Conservation (phyloP, 2,797 vertebrate species). For the Eremophila alpestris region DNA sequence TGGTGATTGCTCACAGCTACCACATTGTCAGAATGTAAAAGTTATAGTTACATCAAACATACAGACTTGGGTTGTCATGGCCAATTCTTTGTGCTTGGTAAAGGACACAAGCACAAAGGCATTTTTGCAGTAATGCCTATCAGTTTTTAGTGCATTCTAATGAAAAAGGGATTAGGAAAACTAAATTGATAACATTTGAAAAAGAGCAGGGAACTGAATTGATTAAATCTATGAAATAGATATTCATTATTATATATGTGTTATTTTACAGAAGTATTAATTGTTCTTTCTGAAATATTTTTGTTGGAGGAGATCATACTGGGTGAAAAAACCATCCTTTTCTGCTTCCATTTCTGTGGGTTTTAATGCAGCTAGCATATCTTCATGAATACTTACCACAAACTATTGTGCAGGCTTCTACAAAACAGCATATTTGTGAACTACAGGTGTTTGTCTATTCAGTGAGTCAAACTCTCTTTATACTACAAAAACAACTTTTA, state of each 20-base stretch:
- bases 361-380: not conserved
- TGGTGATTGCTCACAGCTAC: conserved; percentile 34
- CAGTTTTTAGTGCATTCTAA: not conserved
- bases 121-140: conserved; percentile 36
- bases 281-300: not conserved
- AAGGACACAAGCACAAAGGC: not conserved
- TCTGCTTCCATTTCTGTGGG: not conserved
- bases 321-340: not conserved
- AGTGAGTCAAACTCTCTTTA: not conserved
- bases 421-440: not conserved
- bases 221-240: not conserved
- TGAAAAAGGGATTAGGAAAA: not conserved
- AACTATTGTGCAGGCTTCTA: not conserved
- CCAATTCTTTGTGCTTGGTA: not conserved
- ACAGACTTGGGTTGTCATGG: not conserved
- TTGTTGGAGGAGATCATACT: not conserved
- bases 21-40: conserved; percentile 17
- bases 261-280: not conserved
- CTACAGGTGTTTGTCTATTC: not conserved
- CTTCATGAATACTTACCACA: not conserved
- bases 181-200: not conserved
- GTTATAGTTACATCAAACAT: not conserved
- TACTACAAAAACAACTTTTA: not conserved
- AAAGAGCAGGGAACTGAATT: not conserved
- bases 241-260: not conserved